Evolutionary conservation across 2,888 invertebrate species (phyloP).

Genomic region (Diaprepes abbreviatus): DNA sequence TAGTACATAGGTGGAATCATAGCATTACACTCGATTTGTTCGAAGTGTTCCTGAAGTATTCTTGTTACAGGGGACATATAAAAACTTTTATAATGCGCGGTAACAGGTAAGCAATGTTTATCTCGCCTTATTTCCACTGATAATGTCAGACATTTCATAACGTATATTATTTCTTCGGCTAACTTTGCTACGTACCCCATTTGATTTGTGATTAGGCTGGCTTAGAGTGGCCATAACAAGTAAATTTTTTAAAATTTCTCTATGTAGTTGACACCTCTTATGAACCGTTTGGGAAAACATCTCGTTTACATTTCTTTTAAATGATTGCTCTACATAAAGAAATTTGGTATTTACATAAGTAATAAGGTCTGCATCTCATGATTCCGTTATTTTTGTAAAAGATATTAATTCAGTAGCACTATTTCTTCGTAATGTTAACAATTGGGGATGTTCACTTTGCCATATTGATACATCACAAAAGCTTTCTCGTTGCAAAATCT

Average conservation of each 20-base stretch:
- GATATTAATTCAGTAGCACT: not conserved
- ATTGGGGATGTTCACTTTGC: constrained; percentile 2
- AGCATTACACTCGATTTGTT: too few species aligned
- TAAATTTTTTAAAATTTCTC: constrained; percentile 21
- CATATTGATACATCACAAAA: too few species aligned
- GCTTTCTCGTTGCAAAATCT: too few species aligned
- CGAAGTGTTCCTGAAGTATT: too few species aligned
- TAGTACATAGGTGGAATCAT: too few species aligned
- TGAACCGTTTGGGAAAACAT: not conserved
- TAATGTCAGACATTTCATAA: constrained; percentile 5
- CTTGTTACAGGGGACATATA: too few species aligned
- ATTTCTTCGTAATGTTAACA: not conserved
- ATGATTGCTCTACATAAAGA: not conserved
- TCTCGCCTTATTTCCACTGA: constrained; percentile 23
- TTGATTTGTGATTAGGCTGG: constrained; percentile 10
- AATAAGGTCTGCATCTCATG: too few species aligned
- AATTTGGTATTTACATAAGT: constrained; percentile 6
- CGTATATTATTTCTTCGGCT: constrained; percentile 8
- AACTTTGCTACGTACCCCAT: too few species aligned
- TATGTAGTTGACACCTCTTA: not conserved
- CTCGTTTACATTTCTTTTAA: not conserved
- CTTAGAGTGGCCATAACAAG: constrained; percentile 4
- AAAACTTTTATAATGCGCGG: too few species aligned
- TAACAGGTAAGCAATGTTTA: too few species aligned
- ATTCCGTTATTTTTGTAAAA: too few species aligned